phyloP scores from a whole-genome alignment of 1,140 invertebrate species.

The Ips typographus region DNA sequence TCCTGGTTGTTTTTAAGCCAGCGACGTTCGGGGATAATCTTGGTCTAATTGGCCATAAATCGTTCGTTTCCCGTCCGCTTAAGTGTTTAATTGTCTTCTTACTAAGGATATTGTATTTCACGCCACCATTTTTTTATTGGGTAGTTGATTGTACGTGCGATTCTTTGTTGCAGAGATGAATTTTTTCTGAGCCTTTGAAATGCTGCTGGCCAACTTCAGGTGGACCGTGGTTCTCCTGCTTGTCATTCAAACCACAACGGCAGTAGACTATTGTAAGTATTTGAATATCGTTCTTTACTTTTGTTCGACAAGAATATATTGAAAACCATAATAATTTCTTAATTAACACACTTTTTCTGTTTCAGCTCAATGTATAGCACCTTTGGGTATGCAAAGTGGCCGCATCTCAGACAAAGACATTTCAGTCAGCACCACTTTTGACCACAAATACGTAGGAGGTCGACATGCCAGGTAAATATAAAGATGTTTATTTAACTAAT shows the following conservation, averaged over 20 bases:
- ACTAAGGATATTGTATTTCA: conserved; percentile 31
- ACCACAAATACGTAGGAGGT: conserved; percentile 85
- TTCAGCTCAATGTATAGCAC: conserved; percentile 76
- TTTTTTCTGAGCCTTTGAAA: no score
- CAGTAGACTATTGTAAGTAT: conserved; percentile 5
- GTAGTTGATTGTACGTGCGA: no score
- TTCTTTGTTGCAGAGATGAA: no score
- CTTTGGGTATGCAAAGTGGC: conserved; percentile 89
- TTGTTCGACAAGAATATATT: not conserved
- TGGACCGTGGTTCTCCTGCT: no score
- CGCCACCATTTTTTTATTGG: conserved; percentile 1
- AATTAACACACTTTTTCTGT: conserved; percentile 42
- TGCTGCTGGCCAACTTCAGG: no score
- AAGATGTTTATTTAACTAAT: not conserved
- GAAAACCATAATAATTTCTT: conserved; percentile 4
- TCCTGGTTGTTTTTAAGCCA: conserved; percentile 24
- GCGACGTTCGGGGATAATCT: conserved; percentile 30
- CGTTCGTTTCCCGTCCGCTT: conserved; percentile 31
- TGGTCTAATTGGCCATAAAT: conserved; percentile 34
- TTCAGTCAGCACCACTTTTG: conserved; percentile 86
- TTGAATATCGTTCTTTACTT: not conserved
- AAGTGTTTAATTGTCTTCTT: conserved; percentile 34
- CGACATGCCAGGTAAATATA: conserved; percentile 79
- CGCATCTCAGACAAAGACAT: conserved; percentile 82
- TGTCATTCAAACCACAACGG: not conserved